Percentiles rank a stretch among this genome's conserved stretches.
Conservation (phyloP, 1,140 invertebrate species). For the Apis florea region DNA sequence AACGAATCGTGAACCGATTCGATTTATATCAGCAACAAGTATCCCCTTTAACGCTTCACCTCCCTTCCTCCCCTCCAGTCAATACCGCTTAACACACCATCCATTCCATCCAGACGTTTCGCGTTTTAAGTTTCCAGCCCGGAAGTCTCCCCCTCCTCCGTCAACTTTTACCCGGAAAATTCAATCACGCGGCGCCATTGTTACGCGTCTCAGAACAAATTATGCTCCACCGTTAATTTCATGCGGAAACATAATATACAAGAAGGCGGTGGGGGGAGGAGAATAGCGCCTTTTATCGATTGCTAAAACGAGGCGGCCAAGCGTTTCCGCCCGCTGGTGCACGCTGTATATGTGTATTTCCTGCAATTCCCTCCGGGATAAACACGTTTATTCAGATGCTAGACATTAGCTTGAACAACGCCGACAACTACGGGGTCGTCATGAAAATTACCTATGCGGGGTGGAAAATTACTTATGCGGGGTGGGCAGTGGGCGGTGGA, state of each 20-base stretch:
- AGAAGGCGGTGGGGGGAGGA: background rate
- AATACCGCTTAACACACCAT: background rate
- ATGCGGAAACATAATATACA: background rate
- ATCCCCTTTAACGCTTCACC: background rate
- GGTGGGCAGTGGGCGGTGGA: constrained; percentile 51
- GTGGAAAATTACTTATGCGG: constrained; percentile 63
- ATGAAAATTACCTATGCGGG: constrained; percentile 64
- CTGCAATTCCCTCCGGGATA: constrained; percentile 45
- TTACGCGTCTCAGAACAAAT: background rate
- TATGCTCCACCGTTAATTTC: constrained; percentile 12
- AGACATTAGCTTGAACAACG: constrained; percentile 61
- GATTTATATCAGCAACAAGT: background rate
- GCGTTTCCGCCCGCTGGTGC: constrained; percentile 8
- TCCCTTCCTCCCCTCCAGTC: background rate
- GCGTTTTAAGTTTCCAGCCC: background rate
- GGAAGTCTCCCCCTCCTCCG: background rate
- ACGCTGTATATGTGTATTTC: constrained; percentile 39
- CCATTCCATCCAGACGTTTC: background rate
- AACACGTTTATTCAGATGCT: constrained; percentile 63
- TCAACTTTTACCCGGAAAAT: too few species aligned
- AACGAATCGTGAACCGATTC: background rate
- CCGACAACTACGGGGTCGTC: constrained; percentile 60
- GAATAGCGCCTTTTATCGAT: constrained; percentile 36
- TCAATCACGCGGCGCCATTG: background rate
- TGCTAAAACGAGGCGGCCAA: constrained; percentile 24